phyloP scores from a whole-genome alignment of 1,140 invertebrate species.

The Drosophila pruinosa region DNA sequence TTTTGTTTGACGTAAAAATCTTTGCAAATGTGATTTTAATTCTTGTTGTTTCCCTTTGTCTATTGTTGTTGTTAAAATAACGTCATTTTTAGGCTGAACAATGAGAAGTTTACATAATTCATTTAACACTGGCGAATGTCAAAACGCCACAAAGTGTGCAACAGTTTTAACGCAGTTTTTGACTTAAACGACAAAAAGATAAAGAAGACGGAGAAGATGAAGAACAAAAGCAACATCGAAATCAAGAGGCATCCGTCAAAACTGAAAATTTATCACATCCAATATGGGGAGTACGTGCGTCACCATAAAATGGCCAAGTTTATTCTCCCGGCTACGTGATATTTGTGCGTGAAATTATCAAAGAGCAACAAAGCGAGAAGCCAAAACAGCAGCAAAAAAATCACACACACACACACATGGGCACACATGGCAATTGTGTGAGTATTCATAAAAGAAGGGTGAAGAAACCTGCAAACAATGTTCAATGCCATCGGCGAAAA shows the following conservation, averaged over 20 bases:
- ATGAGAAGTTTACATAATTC: not conserved
- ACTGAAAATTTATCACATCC: constrained; percentile 62
- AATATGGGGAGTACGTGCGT: constrained; percentile 59
- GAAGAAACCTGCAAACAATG: constrained; percentile 75
- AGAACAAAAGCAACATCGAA: not conserved
- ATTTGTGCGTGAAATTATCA: constrained; percentile 75
- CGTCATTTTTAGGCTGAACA: constrained; percentile 46
- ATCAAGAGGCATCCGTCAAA: not conserved
- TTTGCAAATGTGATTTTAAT: constrained; percentile 16
- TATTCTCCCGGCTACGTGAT: constrained; percentile 64
- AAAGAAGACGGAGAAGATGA: not conserved
- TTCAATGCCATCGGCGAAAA: constrained; percentile 69
- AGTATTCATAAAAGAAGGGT: constrained; percentile 59
- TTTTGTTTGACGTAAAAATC: not conserved
- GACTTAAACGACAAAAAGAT: not conserved
- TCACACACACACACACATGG: constrained; percentile 6
- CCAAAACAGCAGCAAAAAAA: constrained; percentile 16
- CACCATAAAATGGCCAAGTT: constrained; percentile 62
- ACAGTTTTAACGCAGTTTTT: constrained; percentile 8
- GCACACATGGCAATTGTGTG: not conserved
- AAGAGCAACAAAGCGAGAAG: constrained; percentile 42
- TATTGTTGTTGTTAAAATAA: constrained; percentile 21
- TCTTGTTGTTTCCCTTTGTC: not conserved
- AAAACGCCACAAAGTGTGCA: constrained; percentile 18
- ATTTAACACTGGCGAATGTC: not conserved